phyloP scores from a whole-genome alignment of 1,140 invertebrate species.

The Diploscapter pachys region DNA sequence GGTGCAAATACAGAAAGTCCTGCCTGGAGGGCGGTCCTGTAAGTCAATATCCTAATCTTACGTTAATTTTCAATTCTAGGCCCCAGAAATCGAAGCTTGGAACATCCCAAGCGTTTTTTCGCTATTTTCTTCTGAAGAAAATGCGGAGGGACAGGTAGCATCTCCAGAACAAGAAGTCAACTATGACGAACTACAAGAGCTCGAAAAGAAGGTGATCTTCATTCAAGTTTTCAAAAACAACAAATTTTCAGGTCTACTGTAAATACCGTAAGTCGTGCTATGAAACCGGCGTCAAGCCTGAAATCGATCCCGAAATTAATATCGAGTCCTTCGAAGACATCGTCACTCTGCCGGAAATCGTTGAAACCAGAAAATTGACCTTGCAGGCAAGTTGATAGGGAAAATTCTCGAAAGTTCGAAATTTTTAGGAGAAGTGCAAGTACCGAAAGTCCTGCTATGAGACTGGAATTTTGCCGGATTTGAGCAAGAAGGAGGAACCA shows the following conservation, averaged over 20 bases:
- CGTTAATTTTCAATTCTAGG: too few relatives aligned
- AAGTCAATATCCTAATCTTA: too few relatives aligned
- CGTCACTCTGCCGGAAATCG: slow-evolving; percentile 16
- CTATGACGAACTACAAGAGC: slow-evolving; percentile 41
- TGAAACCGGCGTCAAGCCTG: slow-evolving; percentile 38
- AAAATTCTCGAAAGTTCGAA: too few relatives aligned
- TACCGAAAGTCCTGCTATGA: slow-evolving; percentile 44
- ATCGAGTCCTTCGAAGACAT: slow-evolving; percentile 19
- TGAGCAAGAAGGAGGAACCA: slow-evolving; percentile 16
- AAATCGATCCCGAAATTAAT: slow-evolving; percentile 28
- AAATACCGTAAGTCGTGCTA: slow-evolving; percentile 47
- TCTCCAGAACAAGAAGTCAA: slow-evolving; percentile 8
- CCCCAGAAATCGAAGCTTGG: slow-evolving; percentile 23
- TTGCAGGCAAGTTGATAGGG: neutral
- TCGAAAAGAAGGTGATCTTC: slow-evolving; percentile 25
- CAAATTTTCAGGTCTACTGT: slow-evolving; percentile 7
- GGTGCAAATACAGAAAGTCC: slow-evolving; percentile 42
- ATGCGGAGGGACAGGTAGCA: neutral
- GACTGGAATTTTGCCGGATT: slow-evolving; percentile 33
- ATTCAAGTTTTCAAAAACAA: too few relatives aligned
- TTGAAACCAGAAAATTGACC: slow-evolving; percentile 24
- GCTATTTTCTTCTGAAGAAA: neutral
- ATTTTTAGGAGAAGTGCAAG: slow-evolving; percentile 32
- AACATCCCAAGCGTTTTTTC: slow-evolving; percentile 1
- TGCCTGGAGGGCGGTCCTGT: slow-evolving; percentile 37